Evolutionary conservation across 2,888 invertebrate species (phyloP).

Genomic region (Digitonthophagus gazella): DNA sequence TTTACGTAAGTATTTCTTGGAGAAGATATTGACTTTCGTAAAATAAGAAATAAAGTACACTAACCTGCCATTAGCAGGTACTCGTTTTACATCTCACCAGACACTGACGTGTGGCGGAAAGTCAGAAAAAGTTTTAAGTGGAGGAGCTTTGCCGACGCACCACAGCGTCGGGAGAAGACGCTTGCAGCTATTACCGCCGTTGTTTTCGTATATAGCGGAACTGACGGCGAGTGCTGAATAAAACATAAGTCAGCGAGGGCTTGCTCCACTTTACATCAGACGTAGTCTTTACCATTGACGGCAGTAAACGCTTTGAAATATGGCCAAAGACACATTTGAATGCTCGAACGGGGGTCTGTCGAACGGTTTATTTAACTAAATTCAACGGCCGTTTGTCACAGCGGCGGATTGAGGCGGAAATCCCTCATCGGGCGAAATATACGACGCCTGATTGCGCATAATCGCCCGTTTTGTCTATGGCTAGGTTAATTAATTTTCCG

Average conservation of each 20-base stretch:
- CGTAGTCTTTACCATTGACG: not conserved
- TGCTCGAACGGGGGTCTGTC: not conserved
- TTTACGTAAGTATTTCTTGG: not conserved
- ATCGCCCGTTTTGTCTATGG: not conserved
- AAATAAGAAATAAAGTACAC: too few relatives aligned
- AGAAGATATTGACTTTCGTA: not conserved
- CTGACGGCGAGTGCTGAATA: constrained; percentile 10
- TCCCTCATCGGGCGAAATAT: not conserved
- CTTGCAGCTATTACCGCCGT: constrained; percentile 14
- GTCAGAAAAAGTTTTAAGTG: constrained; percentile 4
- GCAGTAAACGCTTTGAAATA: constrained; percentile 10
- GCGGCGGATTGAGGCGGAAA: not conserved
- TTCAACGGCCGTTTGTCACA: not conserved
- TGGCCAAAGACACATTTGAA: constrained; percentile 15
- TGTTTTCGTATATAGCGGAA: constrained; percentile 11
- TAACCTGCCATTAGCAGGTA: not conserved
- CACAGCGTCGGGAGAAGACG: constrained; percentile 1
- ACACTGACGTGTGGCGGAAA: constrained; percentile 13
- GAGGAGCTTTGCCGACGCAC: not conserved
- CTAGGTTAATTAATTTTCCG: not conserved
- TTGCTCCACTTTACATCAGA: not conserved
- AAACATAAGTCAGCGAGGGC: constrained; percentile 3
- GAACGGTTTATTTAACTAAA: not conserved
- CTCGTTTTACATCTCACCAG: not conserved
- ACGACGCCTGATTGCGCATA: not conserved